Evolutionary conservation across 2,888 invertebrate genomes (phyloP).

Genomic region (Phorcus lineatus): DNA sequence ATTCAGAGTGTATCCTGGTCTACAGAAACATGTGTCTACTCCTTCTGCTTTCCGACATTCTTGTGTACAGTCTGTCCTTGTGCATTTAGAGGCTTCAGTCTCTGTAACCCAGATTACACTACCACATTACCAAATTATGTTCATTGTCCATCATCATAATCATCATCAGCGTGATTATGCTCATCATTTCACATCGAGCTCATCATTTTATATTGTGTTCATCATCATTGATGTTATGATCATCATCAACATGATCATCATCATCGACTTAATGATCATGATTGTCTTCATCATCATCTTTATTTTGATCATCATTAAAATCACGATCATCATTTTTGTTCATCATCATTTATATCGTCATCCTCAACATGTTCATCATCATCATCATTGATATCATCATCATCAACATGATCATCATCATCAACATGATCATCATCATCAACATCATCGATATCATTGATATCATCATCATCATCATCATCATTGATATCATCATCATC

Average conservation of each 20-base stretch:
- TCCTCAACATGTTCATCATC: neutral
- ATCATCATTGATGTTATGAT: neutral
- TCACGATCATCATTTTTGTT: neutral
- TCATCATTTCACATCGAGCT: too few relatives aligned
- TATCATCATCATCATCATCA: neutral
- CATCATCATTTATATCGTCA: neutral
- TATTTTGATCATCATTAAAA: neutral
- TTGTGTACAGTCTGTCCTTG: conserved; percentile 14
- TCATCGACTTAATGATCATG: neutral
- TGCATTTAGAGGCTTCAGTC: neutral
- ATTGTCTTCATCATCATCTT: neutral
- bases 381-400: neutral
- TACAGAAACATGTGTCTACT: conserved; percentile 30
- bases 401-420: neutral
- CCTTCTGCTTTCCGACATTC: neutral
- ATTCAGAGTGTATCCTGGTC: conserved; percentile 30
- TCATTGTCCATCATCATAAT: neutral
- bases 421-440: neutral
- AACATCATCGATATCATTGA: too few relatives aligned
- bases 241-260: neutral
- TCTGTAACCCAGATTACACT: neutral
- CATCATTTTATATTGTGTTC: too few relatives aligned
- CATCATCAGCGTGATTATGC: too few relatives aligned
- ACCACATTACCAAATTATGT: neutral
- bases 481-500: neutral